Evolutionary conservation across 1,140 invertebrate genomes (phyloP).

Genomic region (Drosophila murphyi): DNA sequence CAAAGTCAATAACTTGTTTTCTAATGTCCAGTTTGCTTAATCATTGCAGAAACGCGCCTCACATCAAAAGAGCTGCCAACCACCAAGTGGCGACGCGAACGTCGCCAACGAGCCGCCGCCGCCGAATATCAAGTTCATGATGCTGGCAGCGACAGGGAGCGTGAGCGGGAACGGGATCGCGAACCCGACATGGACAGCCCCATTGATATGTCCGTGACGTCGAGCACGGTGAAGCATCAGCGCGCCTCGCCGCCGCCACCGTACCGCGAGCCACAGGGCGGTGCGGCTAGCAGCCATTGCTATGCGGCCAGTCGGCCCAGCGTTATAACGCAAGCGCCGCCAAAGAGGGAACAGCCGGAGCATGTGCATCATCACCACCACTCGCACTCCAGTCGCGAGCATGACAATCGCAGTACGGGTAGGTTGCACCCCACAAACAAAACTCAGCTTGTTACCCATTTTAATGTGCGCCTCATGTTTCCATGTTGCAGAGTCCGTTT

Average conservation of each 20-base stretch:
- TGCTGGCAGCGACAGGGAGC: conserved; percentile 18
- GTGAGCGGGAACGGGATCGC: conserved; percentile 46
- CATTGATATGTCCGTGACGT: conserved; percentile 85
- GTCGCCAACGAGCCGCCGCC: conserved; percentile 84
- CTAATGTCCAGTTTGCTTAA: conserved; percentile 26
- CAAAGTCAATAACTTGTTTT: conserved; percentile 34
- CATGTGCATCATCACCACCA: conserved; percentile 20
- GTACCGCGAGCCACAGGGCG: conserved; percentile 80
- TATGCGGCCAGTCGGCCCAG: conserved; percentile 78
- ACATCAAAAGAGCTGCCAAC: conserved; percentile 87
- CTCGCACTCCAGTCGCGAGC: conserved; percentile 63
- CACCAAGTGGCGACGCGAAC: conserved; percentile 88
- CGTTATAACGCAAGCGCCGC: conserved; percentile 84
- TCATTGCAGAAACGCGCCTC: conserved; percentile 75
- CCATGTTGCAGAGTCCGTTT: conserved; percentile 86
- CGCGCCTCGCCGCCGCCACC: conserved; percentile 81
- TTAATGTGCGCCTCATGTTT: conserved; percentile 2
- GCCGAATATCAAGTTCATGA: conserved; percentile 83
- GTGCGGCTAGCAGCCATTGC: conserved; percentile 55
- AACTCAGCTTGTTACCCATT: not conserved
- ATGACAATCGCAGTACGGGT: conserved; percentile 72
- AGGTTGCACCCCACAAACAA: conserved; percentile 14
- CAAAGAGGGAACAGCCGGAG: conserved; percentile 71
- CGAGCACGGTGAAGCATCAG: conserved; percentile 66
- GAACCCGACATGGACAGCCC: conserved; percentile 75